Percentiles rank a stretch among this genome's conserved stretches.
Conservation (phyloP, 2,797 vertebrate species). For the Helostoma temminkii region DNA sequence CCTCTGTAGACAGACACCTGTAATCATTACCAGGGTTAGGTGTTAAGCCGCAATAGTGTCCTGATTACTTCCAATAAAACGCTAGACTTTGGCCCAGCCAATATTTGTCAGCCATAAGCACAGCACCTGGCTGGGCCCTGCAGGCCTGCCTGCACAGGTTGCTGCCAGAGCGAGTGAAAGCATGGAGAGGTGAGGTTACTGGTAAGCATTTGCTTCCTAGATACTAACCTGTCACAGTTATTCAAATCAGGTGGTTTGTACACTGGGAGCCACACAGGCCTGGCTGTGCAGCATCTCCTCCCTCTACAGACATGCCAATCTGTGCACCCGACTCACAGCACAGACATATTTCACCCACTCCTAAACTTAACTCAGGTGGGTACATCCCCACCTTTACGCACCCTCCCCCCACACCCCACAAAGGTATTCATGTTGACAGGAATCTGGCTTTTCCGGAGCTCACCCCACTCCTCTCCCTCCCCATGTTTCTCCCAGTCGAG, state of each 20-base stretch:
- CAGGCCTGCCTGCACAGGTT: slow-evolving; percentile 31
- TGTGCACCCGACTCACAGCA: slow-evolving; percentile 57
- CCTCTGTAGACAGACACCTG: slow-evolving; percentile 13
- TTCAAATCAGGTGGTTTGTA: slow-evolving; percentile 67
- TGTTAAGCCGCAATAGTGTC: slow-evolving; percentile 35
- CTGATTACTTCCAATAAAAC: slow-evolving; percentile 67
- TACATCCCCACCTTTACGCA: neutral
- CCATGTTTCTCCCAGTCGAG: neutral
- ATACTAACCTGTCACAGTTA: slow-evolving; percentile 59
- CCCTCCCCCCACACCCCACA: slow-evolving; percentile 3
- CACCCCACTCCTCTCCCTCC: neutral
- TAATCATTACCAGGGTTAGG: slow-evolving; percentile 57
- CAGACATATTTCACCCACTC: slow-evolving; percentile 2
- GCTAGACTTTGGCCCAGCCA: slow-evolving; percentile 71
- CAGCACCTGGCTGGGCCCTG: slow-evolving; percentile 21
- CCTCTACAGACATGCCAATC: slow-evolving; percentile 51
- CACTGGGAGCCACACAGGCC: slow-evolving; percentile 25
- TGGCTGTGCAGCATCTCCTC: slow-evolving; percentile 22
- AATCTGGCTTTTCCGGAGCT: slow-evolving; percentile 21
- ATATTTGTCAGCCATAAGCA: slow-evolving; percentile 25
- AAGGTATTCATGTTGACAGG: slow-evolving; percentile 30
- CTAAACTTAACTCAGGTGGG: slow-evolving; percentile 63
- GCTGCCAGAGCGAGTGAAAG: slow-evolving; percentile 1
- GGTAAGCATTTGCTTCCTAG: slow-evolving; percentile 43
- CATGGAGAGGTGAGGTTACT: neutral